Evolutionary conservation across 2,888 invertebrate species (phyloP).

Genomic region (Drosophila austrosaltans): DNA sequence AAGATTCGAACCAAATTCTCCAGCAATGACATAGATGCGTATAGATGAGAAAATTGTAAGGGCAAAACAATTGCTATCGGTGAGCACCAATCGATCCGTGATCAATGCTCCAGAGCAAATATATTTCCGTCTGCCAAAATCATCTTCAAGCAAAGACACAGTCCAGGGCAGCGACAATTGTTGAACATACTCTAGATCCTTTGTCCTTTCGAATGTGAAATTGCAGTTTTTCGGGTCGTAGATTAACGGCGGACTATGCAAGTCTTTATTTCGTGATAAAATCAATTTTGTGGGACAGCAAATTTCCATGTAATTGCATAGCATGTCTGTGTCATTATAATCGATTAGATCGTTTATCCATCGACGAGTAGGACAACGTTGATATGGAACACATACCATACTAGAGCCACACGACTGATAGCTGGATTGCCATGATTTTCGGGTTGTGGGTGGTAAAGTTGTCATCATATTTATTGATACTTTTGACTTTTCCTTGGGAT

Average conservation of each 20-base stretch:
- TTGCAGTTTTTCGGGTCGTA: constrained; percentile 2
- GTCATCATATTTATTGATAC: background rate
- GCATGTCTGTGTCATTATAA: constrained; percentile 9
- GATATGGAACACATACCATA: constrained; percentile 11
- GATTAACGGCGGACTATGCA: background rate
- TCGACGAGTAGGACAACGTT: constrained; percentile 1
- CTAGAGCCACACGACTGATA: background rate
- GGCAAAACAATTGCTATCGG: background rate
- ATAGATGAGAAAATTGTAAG: background rate
- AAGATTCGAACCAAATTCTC: constrained; percentile 14
- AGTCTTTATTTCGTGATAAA: background rate
- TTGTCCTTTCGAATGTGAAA: background rate
- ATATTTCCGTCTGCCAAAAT: background rate
- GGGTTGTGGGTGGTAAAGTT: background rate
- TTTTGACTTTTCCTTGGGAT: background rate
- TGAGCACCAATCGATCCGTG: background rate
- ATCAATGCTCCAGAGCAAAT: constrained; percentile 15
- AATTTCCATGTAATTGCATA: constrained; percentile 4
- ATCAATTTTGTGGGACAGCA: constrained; percentile 1
- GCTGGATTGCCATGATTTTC: background rate
- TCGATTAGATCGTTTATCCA: background rate
- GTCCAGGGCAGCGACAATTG: constrained; percentile 16
- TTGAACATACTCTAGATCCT: background rate
- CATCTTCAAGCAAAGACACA: constrained; percentile 4
- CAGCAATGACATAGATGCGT: background rate